These are phyloP conservation scores for Hedya salicella DNA, from an alignment of 2,888 invertebrate species.

Conservation along the genomic window DNA sequence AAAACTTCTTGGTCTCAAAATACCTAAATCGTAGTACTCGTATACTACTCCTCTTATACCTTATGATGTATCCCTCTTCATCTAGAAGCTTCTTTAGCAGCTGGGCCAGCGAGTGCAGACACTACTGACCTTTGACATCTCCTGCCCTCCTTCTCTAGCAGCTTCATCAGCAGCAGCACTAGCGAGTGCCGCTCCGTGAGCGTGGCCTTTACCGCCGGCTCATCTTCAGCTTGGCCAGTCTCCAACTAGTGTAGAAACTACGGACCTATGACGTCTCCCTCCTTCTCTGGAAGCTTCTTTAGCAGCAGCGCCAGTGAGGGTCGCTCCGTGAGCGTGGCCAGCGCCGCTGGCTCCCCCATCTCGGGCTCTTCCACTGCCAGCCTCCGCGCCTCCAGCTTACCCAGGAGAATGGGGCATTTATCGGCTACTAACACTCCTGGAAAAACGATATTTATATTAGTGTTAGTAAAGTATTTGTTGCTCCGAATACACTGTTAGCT, in stretches of 20 bases:
- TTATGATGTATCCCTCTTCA: conserved; percentile 72
- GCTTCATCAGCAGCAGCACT: conserved; percentile 69
- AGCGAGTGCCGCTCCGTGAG: conserved; percentile 71
- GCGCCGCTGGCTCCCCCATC: conserved; percentile 59
- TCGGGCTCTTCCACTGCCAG: conserved; percentile 70
- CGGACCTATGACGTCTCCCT: conserved; percentile 73
- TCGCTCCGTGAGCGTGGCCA: conserved; percentile 66
- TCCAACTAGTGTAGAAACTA: neutral
- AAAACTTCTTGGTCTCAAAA: too few relatives aligned
- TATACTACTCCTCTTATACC: too few relatives aligned
- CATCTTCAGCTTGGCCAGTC: too few relatives aligned
- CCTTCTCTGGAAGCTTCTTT: conserved; percentile 71
- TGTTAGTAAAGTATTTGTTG: too few relatives aligned
- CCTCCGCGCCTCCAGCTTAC: conserved; percentile 64
- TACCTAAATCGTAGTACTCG: too few relatives aligned
- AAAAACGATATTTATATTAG: conserved; percentile 13
- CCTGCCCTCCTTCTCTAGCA: too few relatives aligned
- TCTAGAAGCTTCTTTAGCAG: too few relatives aligned
- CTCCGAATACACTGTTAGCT: too few relatives aligned
- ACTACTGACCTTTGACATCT: conserved; percentile 65
- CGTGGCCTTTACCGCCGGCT: conserved; percentile 58
- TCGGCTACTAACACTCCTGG: conserved; percentile 75
- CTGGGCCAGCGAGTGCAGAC: too few relatives aligned
- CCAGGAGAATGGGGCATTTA: conserved; percentile 74
- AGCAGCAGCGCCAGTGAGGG: conserved; percentile 72